phyloP scores from a whole-genome alignment of 92 coral and sea anemone species.

The Galaxea fascicularis region DNA sequence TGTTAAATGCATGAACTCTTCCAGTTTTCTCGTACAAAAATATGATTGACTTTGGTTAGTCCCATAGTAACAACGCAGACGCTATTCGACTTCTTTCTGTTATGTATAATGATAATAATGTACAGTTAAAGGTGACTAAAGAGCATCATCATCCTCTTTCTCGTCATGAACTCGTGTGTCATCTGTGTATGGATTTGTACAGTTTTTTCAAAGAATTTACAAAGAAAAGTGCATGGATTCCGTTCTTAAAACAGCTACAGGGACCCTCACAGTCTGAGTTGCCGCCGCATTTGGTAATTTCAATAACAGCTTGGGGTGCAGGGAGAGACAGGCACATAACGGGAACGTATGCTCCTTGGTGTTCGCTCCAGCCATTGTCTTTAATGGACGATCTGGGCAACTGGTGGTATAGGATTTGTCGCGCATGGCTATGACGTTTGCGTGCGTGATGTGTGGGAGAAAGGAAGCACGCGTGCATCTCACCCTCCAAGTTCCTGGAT shows the following conservation, averaged over 20 bases:
- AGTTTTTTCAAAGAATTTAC: too few species aligned
- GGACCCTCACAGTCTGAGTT: too few species aligned
- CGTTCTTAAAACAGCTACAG: too few species aligned
- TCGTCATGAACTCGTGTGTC: too few species aligned
- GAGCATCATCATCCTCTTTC: too few species aligned
- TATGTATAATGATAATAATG: background rate
- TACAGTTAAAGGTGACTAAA: too few species aligned
- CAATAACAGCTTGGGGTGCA: conserved; percentile 5
- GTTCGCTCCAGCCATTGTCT: background rate
- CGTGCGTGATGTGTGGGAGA: conserved; percentile 32
- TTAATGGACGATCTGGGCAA: conserved; percentile 31
- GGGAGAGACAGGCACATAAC: conserved; percentile 31
- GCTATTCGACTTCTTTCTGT: background rate
- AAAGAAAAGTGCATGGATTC: too few species aligned
- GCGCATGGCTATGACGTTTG: conserved; percentile 23
- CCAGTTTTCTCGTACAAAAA: too few species aligned
- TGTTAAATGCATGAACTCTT: background rate
- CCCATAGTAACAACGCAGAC: too few species aligned
- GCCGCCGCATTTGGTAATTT: too few species aligned
- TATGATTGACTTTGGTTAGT: too few species aligned
- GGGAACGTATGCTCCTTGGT: conserved; percentile 4
- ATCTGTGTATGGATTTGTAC: too few species aligned
- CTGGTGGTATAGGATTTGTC: conserved; percentile 23
- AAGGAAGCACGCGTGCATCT: conserved; percentile 47
- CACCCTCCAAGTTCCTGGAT: conserved; percentile 47